Base-by-base conservation (phyloP, 2,888 invertebrate species). In the Aphidoletes aphidimyza region DNA sequence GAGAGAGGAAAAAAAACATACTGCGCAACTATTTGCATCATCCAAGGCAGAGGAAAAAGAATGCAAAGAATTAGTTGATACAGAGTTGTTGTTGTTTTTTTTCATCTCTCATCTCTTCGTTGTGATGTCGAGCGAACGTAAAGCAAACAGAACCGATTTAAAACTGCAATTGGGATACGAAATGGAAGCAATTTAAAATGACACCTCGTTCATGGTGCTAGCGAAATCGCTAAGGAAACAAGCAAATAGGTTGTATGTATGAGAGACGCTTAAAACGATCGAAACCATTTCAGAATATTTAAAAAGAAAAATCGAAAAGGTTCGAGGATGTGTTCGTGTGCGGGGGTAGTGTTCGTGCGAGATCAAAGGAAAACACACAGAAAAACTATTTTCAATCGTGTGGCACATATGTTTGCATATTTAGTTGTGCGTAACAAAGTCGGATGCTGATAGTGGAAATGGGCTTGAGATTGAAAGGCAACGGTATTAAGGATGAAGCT, bases 351-450 rank as follows among this genome's bases (percentile, higher is more conserved):
- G 11, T 8, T 8, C 14, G 54, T 54, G 19, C 47, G 6, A 54
- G 2, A 54, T 54, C 54, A 54, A 54, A 54, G 54, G n/a, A n/a
- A n/a, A n/a, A 54, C 22, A 54, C 54, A 54, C 2, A 54, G 11
- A 6, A 22, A 54, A 54, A 54, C 54, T 54, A 54, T 54, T 54
- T n/a, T 54, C 22, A 54, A 54, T 54, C 54, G 9, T 22, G 22
- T 22, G 14, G 54, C 54, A 54, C 54, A 54, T 54, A 54, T 54
- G 54, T 54, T 54, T 54, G 54, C 54, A 22, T 54, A 54, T 54
- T 54, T 54, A 54, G 54, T 54, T 54, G 54, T 54, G 54, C 54
- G 54, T 54, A 54, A 54, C 54, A 14, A 47, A n/a, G n/a, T n/a
- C n/a, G n/a, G n/a, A n/a, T n/a, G n/a, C n/a, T n/a, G n/a, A n/a